Conservation (phyloP, 2,888 invertebrate genomes). For the Acanthopleura granulata region DNA sequence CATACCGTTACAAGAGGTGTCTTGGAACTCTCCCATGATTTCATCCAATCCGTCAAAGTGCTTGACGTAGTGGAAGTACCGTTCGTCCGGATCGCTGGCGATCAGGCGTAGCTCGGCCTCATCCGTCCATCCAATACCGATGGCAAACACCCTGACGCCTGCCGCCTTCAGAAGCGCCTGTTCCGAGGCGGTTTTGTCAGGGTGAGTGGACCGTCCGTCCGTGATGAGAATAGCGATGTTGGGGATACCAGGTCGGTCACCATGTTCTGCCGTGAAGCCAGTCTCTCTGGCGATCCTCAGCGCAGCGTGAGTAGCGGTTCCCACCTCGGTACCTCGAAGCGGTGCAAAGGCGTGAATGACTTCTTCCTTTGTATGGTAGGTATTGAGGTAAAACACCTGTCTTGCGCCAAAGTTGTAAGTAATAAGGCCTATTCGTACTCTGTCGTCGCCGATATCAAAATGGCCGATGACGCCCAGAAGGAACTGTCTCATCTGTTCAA, state of each 20-base stretch:
- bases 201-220: neutral
- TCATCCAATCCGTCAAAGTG: neutral
- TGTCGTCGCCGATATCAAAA: neutral
- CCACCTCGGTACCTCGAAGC: neutral
- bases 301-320: neutral
- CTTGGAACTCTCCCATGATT: neutral
- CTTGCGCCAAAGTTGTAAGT: neutral
- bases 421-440: neutral
- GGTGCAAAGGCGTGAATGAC: neutral
- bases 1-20: neutral
- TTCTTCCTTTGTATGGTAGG: neutral
- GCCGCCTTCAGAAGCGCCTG: neutral
- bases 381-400: neutral
- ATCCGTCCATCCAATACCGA: neutral
- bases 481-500: neutral
- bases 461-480: neutral
- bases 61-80: neutral
- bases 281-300: neutral
- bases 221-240: constrained; percentile 8
- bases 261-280: neutral
- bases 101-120: neutral
- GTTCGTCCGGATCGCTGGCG: neutral
- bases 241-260: neutral
- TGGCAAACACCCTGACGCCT: neutral
- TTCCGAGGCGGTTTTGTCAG: neutral